These are phyloP conservation scores for Syndactyla subalaris DNA, from an alignment of 2,797 vertebrate genomes.

Conservation along the genomic window DNA sequence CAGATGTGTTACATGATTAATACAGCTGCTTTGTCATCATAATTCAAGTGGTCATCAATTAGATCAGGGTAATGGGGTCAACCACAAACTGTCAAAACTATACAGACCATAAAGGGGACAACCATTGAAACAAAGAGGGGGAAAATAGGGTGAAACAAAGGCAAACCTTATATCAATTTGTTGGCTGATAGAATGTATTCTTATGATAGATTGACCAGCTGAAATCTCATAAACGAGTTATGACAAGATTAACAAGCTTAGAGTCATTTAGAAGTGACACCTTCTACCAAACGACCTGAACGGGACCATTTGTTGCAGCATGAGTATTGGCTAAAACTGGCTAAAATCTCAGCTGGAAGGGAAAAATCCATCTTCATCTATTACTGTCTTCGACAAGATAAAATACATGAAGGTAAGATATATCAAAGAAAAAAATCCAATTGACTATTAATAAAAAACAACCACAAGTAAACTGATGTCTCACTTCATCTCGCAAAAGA, in stretches of 20 bases:
- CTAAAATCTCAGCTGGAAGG: not conserved
- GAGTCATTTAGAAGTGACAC: not conserved
- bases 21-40: not conserved
- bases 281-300: not conserved
- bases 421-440: not conserved
- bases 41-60: constrained; percentile 25
- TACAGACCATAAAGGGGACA: not conserved
- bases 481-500: not conserved
- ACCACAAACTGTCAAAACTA: constrained; percentile 10
- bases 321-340: not conserved
- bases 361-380: not conserved
- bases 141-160: not conserved
- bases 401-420: not conserved
- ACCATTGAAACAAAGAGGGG: not conserved
- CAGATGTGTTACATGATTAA: constrained; percentile 27
- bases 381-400: not conserved
- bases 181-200: not conserved
- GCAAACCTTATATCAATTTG: not conserved
- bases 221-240: not conserved
- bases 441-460: not conserved
- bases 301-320: not conserved
- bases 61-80: not conserved
- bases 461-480: not conserved
- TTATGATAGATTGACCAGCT: not conserved
- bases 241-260: not conserved